Conservation (phyloP, 2,797 vertebrate species). For the Amblyopsis hoosieri region DNA sequence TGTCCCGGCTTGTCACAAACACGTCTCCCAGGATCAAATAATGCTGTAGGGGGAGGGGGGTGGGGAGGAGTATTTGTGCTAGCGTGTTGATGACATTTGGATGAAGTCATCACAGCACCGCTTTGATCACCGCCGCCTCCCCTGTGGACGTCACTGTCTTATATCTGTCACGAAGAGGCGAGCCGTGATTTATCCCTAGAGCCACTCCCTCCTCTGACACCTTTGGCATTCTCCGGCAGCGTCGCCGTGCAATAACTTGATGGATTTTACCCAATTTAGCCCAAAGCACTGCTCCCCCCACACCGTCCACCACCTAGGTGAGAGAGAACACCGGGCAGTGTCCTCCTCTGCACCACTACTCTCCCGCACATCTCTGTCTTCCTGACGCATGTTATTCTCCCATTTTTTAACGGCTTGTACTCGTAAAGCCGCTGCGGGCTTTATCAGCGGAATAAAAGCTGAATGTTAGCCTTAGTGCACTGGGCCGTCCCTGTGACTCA, state of each 20-base stretch:
- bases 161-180: slow-evolving; percentile 64
- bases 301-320: background rate
- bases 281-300: slow-evolving; percentile 22
- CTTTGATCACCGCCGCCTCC: slow-evolving; percentile 65
- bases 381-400: slow-evolving; percentile 56
- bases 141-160: slow-evolving; percentile 71
- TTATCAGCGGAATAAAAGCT: slow-evolving; percentile 72
- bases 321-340: background rate
- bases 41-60: slow-evolving; percentile 15
- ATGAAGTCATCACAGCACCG: slow-evolving; percentile 70
- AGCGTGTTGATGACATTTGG: slow-evolving; percentile 62
- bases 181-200: slow-evolving; percentile 66
- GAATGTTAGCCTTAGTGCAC: slow-evolving; percentile 70
- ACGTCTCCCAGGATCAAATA: slow-evolving; percentile 68
- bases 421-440: slow-evolving; percentile 68
- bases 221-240: slow-evolving; percentile 64
- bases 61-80: slow-evolving; percentile 44
- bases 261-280: slow-evolving; percentile 64
- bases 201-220: slow-evolving; percentile 64
- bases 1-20: slow-evolving; percentile 57
- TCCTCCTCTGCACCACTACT: slow-evolving; percentile 9
- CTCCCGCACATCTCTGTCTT: slow-evolving; percentile 38
- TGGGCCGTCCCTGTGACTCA: slow-evolving; percentile 71
- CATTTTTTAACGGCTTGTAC: slow-evolving; percentile 64
- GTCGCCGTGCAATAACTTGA: slow-evolving; percentile 67